Percentiles rank a stretch among this genome's conserved stretches.
Evolutionary conservation across 2,113 vertebrate species (phyloP).

Genomic region (Cololabis saira): DNA sequence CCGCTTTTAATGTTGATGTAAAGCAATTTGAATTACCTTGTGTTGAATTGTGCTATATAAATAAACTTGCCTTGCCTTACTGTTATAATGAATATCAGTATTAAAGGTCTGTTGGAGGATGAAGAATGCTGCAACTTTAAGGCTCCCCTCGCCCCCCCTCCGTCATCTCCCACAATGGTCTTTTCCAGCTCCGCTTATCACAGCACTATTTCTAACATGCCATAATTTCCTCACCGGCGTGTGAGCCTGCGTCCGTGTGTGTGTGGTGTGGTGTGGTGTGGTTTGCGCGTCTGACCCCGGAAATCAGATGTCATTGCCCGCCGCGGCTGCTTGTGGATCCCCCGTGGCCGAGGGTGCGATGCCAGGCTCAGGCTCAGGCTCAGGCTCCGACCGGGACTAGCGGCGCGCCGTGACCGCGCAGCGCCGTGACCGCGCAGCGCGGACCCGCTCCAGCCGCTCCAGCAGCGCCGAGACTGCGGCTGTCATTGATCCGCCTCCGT

Average conservation of each 20-base stretch:
- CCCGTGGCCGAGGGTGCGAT: slow-evolving; percentile 36
- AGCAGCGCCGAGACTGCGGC: slow-evolving; percentile 83
- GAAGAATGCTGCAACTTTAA: slow-evolving; percentile 89
- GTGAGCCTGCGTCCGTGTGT: slow-evolving; percentile 70
- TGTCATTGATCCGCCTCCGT: slow-evolving; percentile 84
- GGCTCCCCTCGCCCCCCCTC: slow-evolving; percentile 80
- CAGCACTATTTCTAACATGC: slow-evolving; percentile 94
- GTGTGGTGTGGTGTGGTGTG: too few species aligned
- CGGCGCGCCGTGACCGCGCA: slow-evolving; percentile 38
- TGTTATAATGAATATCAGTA: neutral
- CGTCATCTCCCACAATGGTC: slow-evolving; percentile 87
- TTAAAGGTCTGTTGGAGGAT: neutral
- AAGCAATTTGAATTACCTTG: too few species aligned
- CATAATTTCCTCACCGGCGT: slow-evolving; percentile 89
- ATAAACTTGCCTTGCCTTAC: too few species aligned
- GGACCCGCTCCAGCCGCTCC: slow-evolving; percentile 78
- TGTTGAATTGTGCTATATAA: too few species aligned
- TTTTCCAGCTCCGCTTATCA: slow-evolving; percentile 91
- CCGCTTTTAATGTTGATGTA: too few species aligned
- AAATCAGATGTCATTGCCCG: slow-evolving; percentile 72
- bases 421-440: too few species aligned
- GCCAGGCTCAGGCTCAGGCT: too few species aligned
- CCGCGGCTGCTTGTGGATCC: slow-evolving; percentile 47
- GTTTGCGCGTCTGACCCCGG: slow-evolving; percentile 37
- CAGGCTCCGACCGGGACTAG: too few species aligned